Base-by-base conservation (phyloP, 1,140 invertebrate genomes). In the Harpegnathos saltator region DNA sequence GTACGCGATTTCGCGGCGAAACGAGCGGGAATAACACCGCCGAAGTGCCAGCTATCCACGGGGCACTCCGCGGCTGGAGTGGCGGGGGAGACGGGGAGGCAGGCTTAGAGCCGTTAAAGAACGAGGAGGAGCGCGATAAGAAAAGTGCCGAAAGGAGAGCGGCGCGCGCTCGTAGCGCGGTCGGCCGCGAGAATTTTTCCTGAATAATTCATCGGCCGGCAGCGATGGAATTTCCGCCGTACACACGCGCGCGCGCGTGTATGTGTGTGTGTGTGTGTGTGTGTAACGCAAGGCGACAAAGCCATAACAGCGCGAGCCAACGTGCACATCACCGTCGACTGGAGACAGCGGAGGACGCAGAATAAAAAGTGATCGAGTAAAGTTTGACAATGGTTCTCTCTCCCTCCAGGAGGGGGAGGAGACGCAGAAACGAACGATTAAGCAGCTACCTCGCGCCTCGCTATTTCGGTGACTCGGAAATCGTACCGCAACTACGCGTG, bases 321-420 rank as follows among this genome's bases (percentile, higher is more conserved):
- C 52, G 50, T 80, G 75, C 69, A 69, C 44, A 80, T 80, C 75
- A 80, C 52, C 62, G 75, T 52, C 69, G 69, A 80, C 66, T 65
- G 75, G 58, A n/a, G n/a, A n/a, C 65, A 80, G 65, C 33, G 65
- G 17, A 65, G 65, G 65, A 33, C 52, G 65, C 52, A 33, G 58
- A 69, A 29, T 69, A 80, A 80, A 69, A 80, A 69, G 65, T 69
- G 71, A 80, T 59, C 75, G 52, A 17, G 19, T 65, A 5, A 44
- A 69, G 48, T 69, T 69, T 82, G 85, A 77, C 90, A 78, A 89
- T 83, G 83, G 83, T 83, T n/a, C n/a, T n/a, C n/a, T n/a, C 87
- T 54, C n/a, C 52, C 5, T 4, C 15, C 11, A 22, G 15, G 33
- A 78, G 38, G 33, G 22, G 2, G 17, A 17, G 17, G 29, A 56